Conservation (phyloP, 2,888 invertebrate genomes). For the Bembecia ichneumoniformis region DNA sequence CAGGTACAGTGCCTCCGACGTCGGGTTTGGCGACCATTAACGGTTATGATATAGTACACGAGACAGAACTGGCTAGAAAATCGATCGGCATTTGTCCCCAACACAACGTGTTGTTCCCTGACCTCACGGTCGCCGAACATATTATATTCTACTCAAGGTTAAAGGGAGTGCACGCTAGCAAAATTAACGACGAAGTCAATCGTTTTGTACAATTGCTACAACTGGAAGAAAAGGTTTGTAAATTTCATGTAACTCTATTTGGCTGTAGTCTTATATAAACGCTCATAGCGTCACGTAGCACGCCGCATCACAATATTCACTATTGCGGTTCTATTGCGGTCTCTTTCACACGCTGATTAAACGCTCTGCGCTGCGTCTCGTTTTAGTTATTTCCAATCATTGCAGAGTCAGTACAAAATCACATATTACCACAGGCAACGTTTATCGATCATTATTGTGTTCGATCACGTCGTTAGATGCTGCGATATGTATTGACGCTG, state of each 20-base stretch:
- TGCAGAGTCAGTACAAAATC: too few species aligned
- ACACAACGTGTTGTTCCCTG: conserved; percentile 88
- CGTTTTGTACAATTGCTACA: conserved; percentile 78
- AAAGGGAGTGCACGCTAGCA: conserved; percentile 72
- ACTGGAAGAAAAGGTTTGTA: conserved; percentile 74
- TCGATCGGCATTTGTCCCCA: conserved; percentile 89
- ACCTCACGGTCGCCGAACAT: conserved; percentile 87
- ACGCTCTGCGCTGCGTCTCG: too few species aligned
- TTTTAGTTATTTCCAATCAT: too few species aligned
- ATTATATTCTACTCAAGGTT: conserved; percentile 85
- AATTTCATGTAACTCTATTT: background rate
- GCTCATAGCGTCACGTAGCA: too few species aligned
- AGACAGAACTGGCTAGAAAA: conserved; percentile 78
- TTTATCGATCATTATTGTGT: too few species aligned
- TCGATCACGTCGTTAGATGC: too few species aligned
- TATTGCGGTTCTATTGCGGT: too few species aligned
- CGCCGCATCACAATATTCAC: too few species aligned
- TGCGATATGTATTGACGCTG: too few species aligned
- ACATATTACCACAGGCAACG: too few species aligned
- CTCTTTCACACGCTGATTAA: too few species aligned
- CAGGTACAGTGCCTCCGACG: conserved; percentile 78
- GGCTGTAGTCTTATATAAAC: too few species aligned
- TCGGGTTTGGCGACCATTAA: conserved; percentile 81
- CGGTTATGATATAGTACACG: conserved; percentile 79
- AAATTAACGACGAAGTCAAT: conserved; percentile 74